Conservation (phyloP, 2,113 vertebrate genomes). For the Taxidea taxus region DNA sequence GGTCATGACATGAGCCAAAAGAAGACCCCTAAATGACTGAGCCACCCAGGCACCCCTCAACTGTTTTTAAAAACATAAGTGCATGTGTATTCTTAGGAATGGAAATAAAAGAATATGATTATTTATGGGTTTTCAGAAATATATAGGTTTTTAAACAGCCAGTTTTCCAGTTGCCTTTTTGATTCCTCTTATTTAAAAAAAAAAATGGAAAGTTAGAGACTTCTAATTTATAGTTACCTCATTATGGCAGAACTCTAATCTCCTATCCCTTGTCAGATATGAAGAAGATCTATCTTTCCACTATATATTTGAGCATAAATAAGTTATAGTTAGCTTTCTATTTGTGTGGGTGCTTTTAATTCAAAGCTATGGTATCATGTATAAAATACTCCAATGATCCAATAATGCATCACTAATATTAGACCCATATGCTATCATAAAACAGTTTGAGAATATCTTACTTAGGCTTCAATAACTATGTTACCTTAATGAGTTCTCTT, state of each 20-base stretch:
- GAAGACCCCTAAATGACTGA: not conserved
- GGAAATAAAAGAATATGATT: not conserved
- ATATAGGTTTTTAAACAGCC: not conserved
- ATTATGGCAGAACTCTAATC: not conserved
- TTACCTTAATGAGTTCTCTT: slow-evolving; percentile 20
- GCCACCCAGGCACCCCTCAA: not conserved
- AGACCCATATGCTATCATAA: not conserved
- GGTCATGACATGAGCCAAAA: not conserved
- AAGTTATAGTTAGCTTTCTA: not conserved
- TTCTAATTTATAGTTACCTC: not conserved
- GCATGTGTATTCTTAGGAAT: not conserved
- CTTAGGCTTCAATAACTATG: not conserved
- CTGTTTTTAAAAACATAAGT: not conserved
- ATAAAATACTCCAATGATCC: not conserved
- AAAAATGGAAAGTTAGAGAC: not conserved
- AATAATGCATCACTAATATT: not conserved
- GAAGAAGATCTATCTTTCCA: not conserved
- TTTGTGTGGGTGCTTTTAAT: not conserved
- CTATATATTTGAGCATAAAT: not conserved
- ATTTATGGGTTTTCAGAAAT: not conserved
- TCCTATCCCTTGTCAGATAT: not conserved
- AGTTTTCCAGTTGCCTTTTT: not conserved
- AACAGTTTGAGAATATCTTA: not conserved
- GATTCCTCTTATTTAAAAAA: not conserved
- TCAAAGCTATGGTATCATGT: not conserved